Evolutionary conservation across 2,888 invertebrate species (phyloP), one percentile per base, ranked within the genome.

Genomic region (Eugnorisma glareosa): DNA sequence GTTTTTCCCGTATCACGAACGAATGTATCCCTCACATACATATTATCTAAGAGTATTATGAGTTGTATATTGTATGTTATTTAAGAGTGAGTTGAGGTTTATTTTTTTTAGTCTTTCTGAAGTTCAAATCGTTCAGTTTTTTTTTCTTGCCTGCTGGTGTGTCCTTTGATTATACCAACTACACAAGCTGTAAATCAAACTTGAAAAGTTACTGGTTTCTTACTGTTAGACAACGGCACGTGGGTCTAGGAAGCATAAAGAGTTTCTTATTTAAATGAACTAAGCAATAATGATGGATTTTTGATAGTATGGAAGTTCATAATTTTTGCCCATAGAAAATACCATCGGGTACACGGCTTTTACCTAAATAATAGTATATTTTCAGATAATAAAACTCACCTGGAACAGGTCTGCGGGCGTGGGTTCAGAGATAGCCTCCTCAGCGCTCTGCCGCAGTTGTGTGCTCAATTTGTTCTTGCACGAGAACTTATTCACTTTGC

Each of bases 401-500:
- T 93, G 93, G 86, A 96, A 96, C 63, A 96, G 85, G 83, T 96
- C 96, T 8, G 94, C 89, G 0, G 96, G 96, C 6, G 96, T 96
- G 0, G 96, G 96, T 74, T 96, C 96, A 79, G 95, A 95, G 83
- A 96, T 96, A 6, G 96, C 93, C 79, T 96, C 96, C 80, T 96
- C 96, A 1, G 96, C 95, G 77, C 96, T 97, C 91, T 90, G 95
- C 81, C 93, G 93, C 89, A 94, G 94, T 89, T 94, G 97, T 68
- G 91, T 95, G 84, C 96, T 96, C 68, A 96, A 85, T 80, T 96
- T 96, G 85, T 96, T 96, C 89, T 96, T 96, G 85, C 96, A 96
- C 1, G 94, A 95, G 86, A 96, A 96, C 86, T 94, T 95, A 89
- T 96, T 96, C 61, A 96, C 92, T 84, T 96, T 96, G 35, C 95